phyloP scores from a whole-genome alignment of 35 echinoderm and acorn worm genomes.

The Strongylocentrotus purpuratus region DNA sequence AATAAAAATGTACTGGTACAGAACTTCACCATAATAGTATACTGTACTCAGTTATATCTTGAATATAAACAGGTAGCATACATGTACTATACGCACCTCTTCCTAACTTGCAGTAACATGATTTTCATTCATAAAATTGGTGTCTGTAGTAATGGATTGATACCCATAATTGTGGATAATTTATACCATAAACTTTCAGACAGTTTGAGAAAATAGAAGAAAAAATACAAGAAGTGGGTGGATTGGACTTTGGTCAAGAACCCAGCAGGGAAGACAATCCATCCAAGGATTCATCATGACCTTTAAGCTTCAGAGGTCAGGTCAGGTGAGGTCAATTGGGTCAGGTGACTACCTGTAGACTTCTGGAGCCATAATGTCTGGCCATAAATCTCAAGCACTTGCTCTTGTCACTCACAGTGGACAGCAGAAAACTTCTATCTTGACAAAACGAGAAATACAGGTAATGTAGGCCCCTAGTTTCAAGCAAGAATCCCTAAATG shows the following conservation, averaged over 20 bases:
- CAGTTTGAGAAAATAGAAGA: not conserved
- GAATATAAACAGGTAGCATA: too few relatives aligned
- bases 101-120: not conserved
- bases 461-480: not conserved
- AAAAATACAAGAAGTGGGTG: not conserved
- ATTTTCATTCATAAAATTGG: not conserved
- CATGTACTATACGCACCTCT: too few relatives aligned
- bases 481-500: not conserved
- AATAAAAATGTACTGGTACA: too few relatives aligned
- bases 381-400: not conserved
- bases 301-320: not conserved
- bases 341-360: slow-evolving; percentile 8
- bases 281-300: not conserved
- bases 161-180: not conserved
- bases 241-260: slow-evolving; percentile 2
- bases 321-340: not conserved
- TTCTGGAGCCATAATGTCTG: not conserved
- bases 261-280: not conserved
- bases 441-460: not conserved
- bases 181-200: not conserved
- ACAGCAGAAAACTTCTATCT: too few relatives aligned
- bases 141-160: not conserved
- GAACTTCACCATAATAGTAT: too few relatives aligned
- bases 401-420: not conserved
- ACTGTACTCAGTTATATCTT: too few relatives aligned